These are phyloP conservation scores for Felis chaus DNA, from an alignment of 2,113 vertebrate species.

Conservation along the genomic window DNA sequence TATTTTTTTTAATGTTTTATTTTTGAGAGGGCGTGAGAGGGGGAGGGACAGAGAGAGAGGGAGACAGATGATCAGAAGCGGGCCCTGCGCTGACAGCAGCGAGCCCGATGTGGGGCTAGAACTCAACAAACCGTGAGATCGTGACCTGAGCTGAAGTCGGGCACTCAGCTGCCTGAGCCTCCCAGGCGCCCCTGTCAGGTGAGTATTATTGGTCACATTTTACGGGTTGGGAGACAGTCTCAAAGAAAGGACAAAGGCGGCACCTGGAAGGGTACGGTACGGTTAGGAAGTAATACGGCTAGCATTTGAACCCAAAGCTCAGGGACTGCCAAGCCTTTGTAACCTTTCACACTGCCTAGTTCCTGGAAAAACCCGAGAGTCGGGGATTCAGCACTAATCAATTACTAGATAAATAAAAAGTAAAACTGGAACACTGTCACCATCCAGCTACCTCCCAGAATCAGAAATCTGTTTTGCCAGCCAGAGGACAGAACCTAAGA, in stretches of 20 bases:
- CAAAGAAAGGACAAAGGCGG: not conserved
- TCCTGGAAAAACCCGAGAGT: not conserved
- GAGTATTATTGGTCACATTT: not conserved
- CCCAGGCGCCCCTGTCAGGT: not conserved
- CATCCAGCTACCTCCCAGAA: not conserved
- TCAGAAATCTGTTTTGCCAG: not conserved
- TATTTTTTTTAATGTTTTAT: not conserved
- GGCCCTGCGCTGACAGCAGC: too few relatives aligned
- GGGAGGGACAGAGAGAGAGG: too few relatives aligned
- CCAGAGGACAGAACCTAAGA: not conserved
- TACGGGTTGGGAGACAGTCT: not conserved
- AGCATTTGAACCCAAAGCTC: not conserved
- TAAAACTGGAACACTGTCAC: not conserved
- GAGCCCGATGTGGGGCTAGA: too few relatives aligned
- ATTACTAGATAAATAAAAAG: slow-evolving; percentile 31
- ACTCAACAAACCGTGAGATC: too few relatives aligned
- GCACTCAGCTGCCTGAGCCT: too few relatives aligned
- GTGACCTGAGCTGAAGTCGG: too few relatives aligned
- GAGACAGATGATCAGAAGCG: too few relatives aligned
- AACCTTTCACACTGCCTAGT: not conserved
- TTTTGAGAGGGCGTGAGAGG: too few relatives aligned
- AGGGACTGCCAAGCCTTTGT: not conserved
- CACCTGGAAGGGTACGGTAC: not conserved
- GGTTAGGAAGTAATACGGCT: not conserved
- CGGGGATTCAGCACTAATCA: not conserved